phyloP scores from a whole-genome alignment of 2,888 invertebrate genomes.

The Hesperia comma region DNA sequence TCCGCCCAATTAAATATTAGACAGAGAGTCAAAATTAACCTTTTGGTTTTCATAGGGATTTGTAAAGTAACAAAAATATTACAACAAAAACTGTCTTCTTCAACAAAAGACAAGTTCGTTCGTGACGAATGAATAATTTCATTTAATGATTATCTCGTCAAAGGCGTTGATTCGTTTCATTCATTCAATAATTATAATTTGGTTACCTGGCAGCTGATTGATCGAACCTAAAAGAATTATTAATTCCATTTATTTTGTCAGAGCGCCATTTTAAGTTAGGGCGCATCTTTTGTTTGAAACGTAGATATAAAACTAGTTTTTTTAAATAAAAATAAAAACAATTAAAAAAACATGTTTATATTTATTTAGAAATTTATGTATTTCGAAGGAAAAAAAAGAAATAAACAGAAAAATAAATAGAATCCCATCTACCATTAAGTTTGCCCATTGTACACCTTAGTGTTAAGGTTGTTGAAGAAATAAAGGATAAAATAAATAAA shows the following conservation, averaged over 20 bases:
- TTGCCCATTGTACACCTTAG: no score
- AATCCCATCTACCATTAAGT: no score
- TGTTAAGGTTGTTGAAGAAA: no score
- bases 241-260: slow-evolving; percentile 28
- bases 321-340: no score
- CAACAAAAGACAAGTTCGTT: slow-evolving; percentile 51
- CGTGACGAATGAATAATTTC: slow-evolving; percentile 79
- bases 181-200: slow-evolving; percentile 71
- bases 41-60: neutral
- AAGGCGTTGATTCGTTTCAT: slow-evolving; percentile 67
- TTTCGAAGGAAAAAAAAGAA: no score
- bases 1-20: neutral
- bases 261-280: slow-evolving; percentile 12
- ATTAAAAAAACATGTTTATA: no score
- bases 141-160: slow-evolving; percentile 73
- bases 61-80: neutral
- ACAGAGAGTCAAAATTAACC: neutral
- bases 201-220: slow-evolving; percentile 62
- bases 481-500: no score
- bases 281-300: slow-evolving; percentile 9
- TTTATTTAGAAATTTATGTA: no score
- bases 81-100: slow-evolving; percentile 21
- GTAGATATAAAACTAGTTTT: no score
- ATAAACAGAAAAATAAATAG: no score
- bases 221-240: slow-evolving; percentile 49